phyloP scores from a whole-genome alignment of 2,113 vertebrate species.

The Oenanthe melanoleuca region DNA sequence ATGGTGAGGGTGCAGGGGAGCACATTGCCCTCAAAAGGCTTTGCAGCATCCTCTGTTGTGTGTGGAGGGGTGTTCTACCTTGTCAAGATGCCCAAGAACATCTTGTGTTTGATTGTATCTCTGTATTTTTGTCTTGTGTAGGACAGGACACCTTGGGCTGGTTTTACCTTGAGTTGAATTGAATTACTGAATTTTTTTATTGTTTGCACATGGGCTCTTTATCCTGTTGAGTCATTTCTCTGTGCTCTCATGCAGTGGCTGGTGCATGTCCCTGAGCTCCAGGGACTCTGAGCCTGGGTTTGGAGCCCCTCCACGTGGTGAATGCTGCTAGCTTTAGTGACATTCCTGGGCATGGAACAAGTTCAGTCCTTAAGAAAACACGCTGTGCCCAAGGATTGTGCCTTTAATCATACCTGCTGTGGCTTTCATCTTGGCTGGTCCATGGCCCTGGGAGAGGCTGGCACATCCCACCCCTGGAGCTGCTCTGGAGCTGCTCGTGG shows the following conservation, averaged over 20 bases:
- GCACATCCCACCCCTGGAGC: not conserved
- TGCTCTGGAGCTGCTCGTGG: rapidly evolving
- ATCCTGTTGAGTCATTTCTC: not conserved
- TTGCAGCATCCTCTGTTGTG: not conserved
- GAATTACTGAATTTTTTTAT: not conserved
- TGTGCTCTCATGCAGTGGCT: not conserved
- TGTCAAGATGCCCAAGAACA: not conserved
- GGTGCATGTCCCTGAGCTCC: not conserved
- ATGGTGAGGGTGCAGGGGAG: rapidly evolving
- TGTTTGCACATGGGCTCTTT: not conserved
- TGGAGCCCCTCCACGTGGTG: not conserved
- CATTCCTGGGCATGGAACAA: not conserved
- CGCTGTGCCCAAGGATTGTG: not conserved
- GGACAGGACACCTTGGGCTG: not conserved
- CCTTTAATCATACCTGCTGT: not conserved
- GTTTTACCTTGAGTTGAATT: not conserved
- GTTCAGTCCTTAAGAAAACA: not conserved
- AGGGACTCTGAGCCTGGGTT: not conserved
- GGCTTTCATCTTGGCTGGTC: not conserved
- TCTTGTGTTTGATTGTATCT: not conserved
- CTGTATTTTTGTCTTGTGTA: not conserved
- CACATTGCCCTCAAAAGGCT: rapidly evolving
- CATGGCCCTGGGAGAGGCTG: not conserved
- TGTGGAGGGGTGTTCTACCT: rapidly evolving
- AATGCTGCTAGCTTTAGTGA: not conserved